Evolutionary conservation across 2,888 invertebrate genomes (phyloP).

Genomic region (Galerucella calmariensis): DNA sequence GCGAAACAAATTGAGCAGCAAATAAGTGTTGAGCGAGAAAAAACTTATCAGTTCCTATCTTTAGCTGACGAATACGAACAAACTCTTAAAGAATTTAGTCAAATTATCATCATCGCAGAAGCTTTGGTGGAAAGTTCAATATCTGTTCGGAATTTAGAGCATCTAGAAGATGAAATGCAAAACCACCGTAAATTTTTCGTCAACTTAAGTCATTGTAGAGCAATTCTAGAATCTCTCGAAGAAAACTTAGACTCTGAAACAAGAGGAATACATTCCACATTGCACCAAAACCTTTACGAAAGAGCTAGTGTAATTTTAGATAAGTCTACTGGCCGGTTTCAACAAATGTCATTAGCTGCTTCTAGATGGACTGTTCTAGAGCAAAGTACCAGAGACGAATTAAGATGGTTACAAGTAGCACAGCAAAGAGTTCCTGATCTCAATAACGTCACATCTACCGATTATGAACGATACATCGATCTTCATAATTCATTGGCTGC

Average conservation of each 20-base stretch:
- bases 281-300: constrained; percentile 82
- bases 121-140: constrained; percentile 82
- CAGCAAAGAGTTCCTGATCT: constrained; percentile 86
- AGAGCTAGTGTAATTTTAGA: constrained; percentile 82
- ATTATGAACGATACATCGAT: constrained; percentile 87
- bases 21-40: constrained; percentile 78
- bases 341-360: constrained; percentile 86
- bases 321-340: constrained; percentile 82
- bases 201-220: constrained; percentile 86
- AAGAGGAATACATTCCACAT: constrained; percentile 74
- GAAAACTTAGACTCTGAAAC: constrained; percentile 86
- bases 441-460: constrained; percentile 81
- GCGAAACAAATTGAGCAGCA: constrained; percentile 77
- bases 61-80: constrained; percentile 89
- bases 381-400: constrained; percentile 85
- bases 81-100: constrained; percentile 85
- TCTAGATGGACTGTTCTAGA: constrained; percentile 85
- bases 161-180: constrained; percentile 89
- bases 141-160: constrained; percentile 78
- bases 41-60: constrained; percentile 78
- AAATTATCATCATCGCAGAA: constrained; percentile 87
- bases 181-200: constrained; percentile 91
- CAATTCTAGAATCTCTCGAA: constrained; percentile 86
- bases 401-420: constrained; percentile 85
- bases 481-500: constrained; percentile 82